A percentile compares a stretch with the other conserved stretches of the same genome.
Evolutionary conservation across 2,113 vertebrate genomes (phyloP).

Genomic region (Fregata magnificens): DNA sequence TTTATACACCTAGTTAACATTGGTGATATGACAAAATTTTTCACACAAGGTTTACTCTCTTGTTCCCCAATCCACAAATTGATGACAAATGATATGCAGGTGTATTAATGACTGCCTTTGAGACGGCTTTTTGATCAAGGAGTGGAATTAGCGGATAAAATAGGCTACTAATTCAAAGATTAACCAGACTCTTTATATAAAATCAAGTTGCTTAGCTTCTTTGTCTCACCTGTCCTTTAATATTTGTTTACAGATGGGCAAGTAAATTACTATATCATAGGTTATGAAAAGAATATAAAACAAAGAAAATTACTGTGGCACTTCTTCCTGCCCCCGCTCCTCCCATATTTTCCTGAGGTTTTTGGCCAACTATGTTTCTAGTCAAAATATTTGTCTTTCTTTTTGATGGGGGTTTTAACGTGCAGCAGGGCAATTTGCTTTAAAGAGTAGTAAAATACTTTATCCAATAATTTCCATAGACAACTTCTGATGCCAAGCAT

Average conservation of each 20-base stretch:
- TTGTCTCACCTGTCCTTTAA: neutral
- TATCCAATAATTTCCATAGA: neutral
- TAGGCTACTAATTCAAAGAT: neutral
- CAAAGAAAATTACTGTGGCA: neutral
- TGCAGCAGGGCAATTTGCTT: neutral
- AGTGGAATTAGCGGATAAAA: neutral
- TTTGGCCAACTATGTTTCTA: neutral
- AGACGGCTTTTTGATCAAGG: conserved; percentile 2
- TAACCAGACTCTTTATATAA: neutral
- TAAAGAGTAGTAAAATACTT: neutral
- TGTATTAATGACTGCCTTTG: neutral
- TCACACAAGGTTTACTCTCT: neutral
- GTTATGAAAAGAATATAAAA: neutral
- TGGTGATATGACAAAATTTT: neutral
- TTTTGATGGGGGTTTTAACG: neutral
- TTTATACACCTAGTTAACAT: neutral
- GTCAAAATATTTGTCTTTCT: neutral
- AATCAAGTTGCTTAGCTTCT: neutral
- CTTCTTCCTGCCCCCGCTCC: neutral
- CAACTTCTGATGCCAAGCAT: neutral
- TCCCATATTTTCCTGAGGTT: neutral
- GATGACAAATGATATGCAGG: neutral
- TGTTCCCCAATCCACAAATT: neutral
- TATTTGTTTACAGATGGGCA: neutral
- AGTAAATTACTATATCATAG: neutral